Evolutionary conservation across 2,113 vertebrate genomes (phyloP), one percentile per base, ranked within the genome.

Genomic region (Notothenia rossii): DNA sequence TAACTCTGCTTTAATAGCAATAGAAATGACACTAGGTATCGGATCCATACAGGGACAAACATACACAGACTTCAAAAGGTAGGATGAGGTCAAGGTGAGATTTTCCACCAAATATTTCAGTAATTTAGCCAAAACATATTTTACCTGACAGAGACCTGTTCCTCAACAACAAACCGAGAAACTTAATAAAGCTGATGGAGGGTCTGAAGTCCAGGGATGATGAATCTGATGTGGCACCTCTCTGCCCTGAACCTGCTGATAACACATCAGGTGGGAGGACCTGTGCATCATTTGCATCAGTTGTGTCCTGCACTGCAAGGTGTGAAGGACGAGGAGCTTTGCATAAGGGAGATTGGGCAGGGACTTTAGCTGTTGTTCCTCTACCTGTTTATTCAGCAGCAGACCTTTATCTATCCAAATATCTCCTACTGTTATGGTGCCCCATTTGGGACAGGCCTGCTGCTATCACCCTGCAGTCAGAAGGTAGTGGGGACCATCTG

Each of bases 401-500:
- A 61, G 56, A 49, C 55, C 10, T 43, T 25, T 48, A 54, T 71
- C 62, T 63, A 56, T 59, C 49, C 58, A 79, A 85, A 82, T 85
- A 40, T 69, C 54, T 64, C 67, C 51, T 53, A 56, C 10, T 67
- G 76, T 72, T 66, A 60, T 36, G 25, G 63, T 49, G 40, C 49
- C 49, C 71, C 58, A 50, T 80, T 71, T 15, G 49, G 64, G 73
- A 87, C 20, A 63, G 75, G 10, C 82, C 50, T 9, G 71, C 61
- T 82, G 62, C 79, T 59, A 58, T 75, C 71, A 25, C 63, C 84
- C 75, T 84, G 77, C 84, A 53, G 83, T 17, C 82, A 84, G 63
- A 71, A 40, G 14, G 62, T 72, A 55, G 80, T 71, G 75, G 81
- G 22, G 79, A 90, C 93, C 93, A 92, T 93, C 92, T 93, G 92